Conservation (phyloP, 2,797 vertebrate genomes). For the Helicolenus hilgendorfi region DNA sequence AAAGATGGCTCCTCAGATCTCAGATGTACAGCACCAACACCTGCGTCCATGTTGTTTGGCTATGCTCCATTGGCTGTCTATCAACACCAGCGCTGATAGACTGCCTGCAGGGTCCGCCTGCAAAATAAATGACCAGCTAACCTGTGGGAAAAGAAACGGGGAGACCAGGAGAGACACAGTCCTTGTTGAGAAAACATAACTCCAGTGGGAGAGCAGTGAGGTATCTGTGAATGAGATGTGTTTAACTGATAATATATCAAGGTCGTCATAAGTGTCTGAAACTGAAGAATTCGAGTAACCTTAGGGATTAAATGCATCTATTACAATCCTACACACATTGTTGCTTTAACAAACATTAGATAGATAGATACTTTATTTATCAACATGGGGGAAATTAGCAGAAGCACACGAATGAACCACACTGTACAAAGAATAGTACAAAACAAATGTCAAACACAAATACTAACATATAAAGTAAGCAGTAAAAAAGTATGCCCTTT, state of each 20-base stretch:
- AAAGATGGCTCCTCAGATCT: conserved; percentile 63
- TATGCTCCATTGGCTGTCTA: conserved; percentile 74
- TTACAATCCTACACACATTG: background rate
- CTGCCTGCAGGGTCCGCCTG: conserved; percentile 61
- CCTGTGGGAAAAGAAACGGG: conserved; percentile 35
- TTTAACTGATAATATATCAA: background rate
- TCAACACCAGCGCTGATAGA: conserved; percentile 72
- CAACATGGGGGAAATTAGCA: too few relatives aligned
- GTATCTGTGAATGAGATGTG: conserved; percentile 7
- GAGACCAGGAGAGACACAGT: background rate
- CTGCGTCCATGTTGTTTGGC: conserved; percentile 87
- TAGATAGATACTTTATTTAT: background rate
- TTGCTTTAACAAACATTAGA: background rate
- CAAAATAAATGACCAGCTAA: conserved; percentile 76
- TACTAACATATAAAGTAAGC: background rate
- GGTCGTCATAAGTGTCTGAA: background rate
- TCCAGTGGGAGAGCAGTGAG: background rate
- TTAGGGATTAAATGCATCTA: background rate
- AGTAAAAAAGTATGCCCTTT: background rate
- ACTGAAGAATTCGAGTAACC: background rate
- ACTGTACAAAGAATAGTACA: too few relatives aligned
- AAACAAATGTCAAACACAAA: background rate
- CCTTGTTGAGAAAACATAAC: conserved; percentile 22
- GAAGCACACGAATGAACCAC: too few relatives aligned
- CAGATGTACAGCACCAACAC: conserved; percentile 75